phyloP scores from a whole-genome alignment of 2,113 vertebrate genomes.

The Triplophysa siluroides region DNA sequence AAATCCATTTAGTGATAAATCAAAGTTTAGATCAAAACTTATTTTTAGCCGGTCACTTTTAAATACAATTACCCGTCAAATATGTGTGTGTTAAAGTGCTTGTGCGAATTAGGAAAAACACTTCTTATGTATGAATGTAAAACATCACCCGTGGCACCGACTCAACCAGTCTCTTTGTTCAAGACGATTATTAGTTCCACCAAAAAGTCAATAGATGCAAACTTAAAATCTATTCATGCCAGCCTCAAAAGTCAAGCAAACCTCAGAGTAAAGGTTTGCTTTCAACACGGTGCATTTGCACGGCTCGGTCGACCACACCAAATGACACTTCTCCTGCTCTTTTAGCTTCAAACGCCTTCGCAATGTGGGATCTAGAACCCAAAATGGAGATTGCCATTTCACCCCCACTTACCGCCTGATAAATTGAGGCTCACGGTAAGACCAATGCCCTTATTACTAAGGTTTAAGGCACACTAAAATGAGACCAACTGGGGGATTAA shows the following conservation, averaged over 20 bases:
- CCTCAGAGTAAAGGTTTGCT: background rate
- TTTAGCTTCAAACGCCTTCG: slow-evolving; percentile 12
- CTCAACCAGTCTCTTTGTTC: slow-evolving; percentile 9
- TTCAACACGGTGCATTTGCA: slow-evolving; percentile 17
- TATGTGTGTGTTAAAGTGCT: slow-evolving; percentile 15
- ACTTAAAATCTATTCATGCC: slow-evolving; percentile 17
- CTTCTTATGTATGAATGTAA: slow-evolving; percentile 24
- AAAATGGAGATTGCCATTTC: background rate
- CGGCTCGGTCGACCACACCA: too few relatives aligned
- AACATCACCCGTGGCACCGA: slow-evolving; percentile 3
- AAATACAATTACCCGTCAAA: slow-evolving; percentile 33
- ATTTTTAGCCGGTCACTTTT: slow-evolving; percentile 38
- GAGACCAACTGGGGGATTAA: slow-evolving; percentile 50
- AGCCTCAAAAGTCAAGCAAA: background rate
- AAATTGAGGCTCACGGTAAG: slow-evolving; percentile 31
- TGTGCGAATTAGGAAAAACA: background rate
- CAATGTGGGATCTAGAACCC: slow-evolving; percentile 4
- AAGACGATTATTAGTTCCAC: slow-evolving; percentile 19
- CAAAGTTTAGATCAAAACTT: slow-evolving; percentile 31
- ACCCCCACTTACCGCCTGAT: slow-evolving; percentile 18
- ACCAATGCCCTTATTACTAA: slow-evolving; percentile 40
- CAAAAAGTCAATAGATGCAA: slow-evolving; percentile 15
- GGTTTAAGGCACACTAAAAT: slow-evolving; percentile 41
- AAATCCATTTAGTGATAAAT: background rate
- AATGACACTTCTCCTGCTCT: background rate